Base-by-base conservation (phyloP, 2,113 vertebrate genomes). In the Garra rufa region DNA sequence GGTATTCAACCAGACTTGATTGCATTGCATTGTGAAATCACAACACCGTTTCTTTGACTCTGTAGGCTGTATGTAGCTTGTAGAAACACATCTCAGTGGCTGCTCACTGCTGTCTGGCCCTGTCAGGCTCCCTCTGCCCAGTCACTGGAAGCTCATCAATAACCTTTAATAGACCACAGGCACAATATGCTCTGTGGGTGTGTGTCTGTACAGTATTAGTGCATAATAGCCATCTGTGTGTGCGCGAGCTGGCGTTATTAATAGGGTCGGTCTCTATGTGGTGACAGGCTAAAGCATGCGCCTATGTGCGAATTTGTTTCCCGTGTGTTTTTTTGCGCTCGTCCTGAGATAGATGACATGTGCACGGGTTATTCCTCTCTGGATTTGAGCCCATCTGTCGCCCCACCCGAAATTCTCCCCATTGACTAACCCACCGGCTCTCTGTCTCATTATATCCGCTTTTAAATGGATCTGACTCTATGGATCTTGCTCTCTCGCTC, bases 281-380 rank as follows among this genome's bases (percentile, higher is more conserved):
- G 92, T 95, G 94, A 95, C 94, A 94, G 93, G 89, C 87, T 88
- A 89, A 92, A 92, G 91, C 92, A 92, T 80, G 90, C 90, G 88
- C 85, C 86, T 89, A 89, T 92, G 92, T 93, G 90, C 93, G 91
- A 94, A 94, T 94, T 92, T 94, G 92, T 94, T 94, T 94, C 92
- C 90, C 91, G 38, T 77, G 73, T 43, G 52, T 50, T 77, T 65
- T n/a, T 26, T 44, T 50, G 48, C 13, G 46, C 34, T 19, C 26
- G 46, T 41, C 11, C 38, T 34, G 28, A 50, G 52, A 55, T 26
- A 15, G 50, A 71, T 63, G 76, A 28, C 63, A 65, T 84, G 44
- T 67, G 55, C 17, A 41, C 10, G 26, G 57, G 78, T 34, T 81
- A 67, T 80, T 80, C 59, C 43, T 81, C 41, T 67, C 13, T 69